Evolutionary conservation across 2,888 invertebrate species (phyloP).

Genomic region (Netelia inedita): DNA sequence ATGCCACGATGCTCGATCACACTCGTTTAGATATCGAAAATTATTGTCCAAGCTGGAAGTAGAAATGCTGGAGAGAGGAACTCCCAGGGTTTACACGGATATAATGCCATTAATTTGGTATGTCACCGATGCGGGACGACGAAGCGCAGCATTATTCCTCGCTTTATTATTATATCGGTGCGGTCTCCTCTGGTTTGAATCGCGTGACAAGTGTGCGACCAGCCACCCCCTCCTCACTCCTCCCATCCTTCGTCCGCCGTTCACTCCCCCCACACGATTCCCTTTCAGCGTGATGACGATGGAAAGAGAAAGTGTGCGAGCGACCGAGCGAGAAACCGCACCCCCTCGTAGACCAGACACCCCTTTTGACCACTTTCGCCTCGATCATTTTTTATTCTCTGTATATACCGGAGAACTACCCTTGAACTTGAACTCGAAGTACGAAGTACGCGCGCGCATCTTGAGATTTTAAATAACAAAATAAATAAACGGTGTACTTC

Average conservation of each 20-base stretch:
- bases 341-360: not conserved
- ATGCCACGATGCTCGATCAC: not conserved
- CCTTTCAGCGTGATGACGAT: not conserved
- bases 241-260: not conserved
- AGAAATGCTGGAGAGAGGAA: conserved; percentile 67
- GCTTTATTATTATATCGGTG: conserved; percentile 78
- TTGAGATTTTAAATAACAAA: no score
- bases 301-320: conserved; percentile 38
- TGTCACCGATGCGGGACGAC: conserved; percentile 74
- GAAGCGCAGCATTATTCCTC: conserved; percentile 76
- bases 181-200: conserved; percentile 72
- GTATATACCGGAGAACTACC: no score
- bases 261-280: not conserved
- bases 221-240: not conserved
- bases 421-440: no score
- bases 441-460: no score
- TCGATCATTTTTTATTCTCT: not conserved
- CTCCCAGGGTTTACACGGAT: conserved; percentile 27
- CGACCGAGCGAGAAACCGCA: conserved; percentile 50
- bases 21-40: conserved; percentile 69
- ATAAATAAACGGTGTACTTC: no score
- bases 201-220: conserved; percentile 81
- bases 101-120: conserved; percentile 80
- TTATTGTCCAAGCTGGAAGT: conserved; percentile 73
- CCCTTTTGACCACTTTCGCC: not conserved